Base-by-base conservation (phyloP, 1,140 invertebrate species). In the Drosophila subobscura region DNA sequence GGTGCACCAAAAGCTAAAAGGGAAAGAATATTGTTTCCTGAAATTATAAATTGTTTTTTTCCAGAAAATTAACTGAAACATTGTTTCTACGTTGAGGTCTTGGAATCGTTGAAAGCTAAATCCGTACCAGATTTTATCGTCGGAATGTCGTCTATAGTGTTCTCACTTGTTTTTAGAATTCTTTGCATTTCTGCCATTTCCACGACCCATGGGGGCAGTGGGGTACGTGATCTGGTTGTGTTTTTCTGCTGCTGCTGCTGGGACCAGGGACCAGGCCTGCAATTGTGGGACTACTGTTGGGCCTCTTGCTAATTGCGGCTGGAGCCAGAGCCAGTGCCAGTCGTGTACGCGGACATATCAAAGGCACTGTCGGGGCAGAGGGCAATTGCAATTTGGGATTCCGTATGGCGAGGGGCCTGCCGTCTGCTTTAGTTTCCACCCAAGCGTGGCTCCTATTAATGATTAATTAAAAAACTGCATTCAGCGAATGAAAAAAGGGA, bases 381-480 rank as follows among this genome's bases (percentile, higher is more conserved):
- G 63, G 51, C 71, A 54, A 42, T 55, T 63, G 65, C 59, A 76
- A 77, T 77, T 84, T 85, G 47, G 77, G 59, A 84, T 84, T 85
- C 80, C 52, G 79, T 44, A 55, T 52, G 49, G 64, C 47, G 45
- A 44, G 52, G 61, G 41, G 50, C 37, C 63, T 27, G 45, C 63
- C 72, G 63, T 72, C 61, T 73, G 74, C 67, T 74, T 67, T 77
- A 40, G 52, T 59, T 66, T 74, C 61, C 80, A 86, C 65, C 78
- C 64, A 51, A 86, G 81, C 81, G 77, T 85, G 77, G 77, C 65
- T 77, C 50, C 72, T 77, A 86, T 85, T 86, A 85, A 85, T 85
- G 81, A 85, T 86, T 85, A 85, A 85, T 85, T 85, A 81, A 85
- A 86, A 85, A 85, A 77, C 63, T 77, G 81, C 77, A 81, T 70